Percentiles rank a stretch among this genome's conserved stretches.
phyloP scores from a whole-genome alignment of 2,888 invertebrate genomes.

The Agrotis clavis region DNA sequence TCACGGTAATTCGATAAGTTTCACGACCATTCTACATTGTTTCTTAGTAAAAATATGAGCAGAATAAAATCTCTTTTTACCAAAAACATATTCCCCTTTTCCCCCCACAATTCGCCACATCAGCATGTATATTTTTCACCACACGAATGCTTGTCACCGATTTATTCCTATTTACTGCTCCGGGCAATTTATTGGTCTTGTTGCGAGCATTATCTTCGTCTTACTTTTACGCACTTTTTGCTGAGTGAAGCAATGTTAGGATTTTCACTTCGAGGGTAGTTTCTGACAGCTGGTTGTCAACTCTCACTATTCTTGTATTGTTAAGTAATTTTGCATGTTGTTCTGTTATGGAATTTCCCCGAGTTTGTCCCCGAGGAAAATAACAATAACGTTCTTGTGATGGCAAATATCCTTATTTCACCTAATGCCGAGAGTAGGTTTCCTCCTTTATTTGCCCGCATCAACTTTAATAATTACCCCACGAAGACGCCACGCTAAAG shows the following conservation, averaged over 20 bases:
- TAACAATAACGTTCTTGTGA: no score
- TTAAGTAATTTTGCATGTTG: not conserved
- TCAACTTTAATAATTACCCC: no score
- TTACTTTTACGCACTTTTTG: conserved; percentile 42
- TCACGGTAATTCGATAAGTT: no score
- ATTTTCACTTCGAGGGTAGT: conserved; percentile 11
- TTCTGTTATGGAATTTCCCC: not conserved
- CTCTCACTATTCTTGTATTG: not conserved
- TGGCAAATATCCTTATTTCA: no score
- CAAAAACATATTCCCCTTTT: not conserved
- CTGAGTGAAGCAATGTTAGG: conserved; percentile 11
- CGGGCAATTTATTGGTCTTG: conserved; percentile 49
- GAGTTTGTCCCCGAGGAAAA: no score
- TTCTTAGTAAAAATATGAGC: not conserved
- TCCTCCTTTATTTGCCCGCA: no score
- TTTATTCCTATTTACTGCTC: conserved; percentile 47
- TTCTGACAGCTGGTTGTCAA: conserved; percentile 4
- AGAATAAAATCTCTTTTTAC: not conserved
- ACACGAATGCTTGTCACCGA: conserved; percentile 28
- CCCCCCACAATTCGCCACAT: not conserved
- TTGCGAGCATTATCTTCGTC: conserved; percentile 34
- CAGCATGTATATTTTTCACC: conserved; percentile 8
- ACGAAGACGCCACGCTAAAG: no score
- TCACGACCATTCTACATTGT: not conserved
- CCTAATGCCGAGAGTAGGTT: no score